phyloP scores from a whole-genome alignment of 2,113 vertebrate species.

The Polypterus bichir region DNA sequence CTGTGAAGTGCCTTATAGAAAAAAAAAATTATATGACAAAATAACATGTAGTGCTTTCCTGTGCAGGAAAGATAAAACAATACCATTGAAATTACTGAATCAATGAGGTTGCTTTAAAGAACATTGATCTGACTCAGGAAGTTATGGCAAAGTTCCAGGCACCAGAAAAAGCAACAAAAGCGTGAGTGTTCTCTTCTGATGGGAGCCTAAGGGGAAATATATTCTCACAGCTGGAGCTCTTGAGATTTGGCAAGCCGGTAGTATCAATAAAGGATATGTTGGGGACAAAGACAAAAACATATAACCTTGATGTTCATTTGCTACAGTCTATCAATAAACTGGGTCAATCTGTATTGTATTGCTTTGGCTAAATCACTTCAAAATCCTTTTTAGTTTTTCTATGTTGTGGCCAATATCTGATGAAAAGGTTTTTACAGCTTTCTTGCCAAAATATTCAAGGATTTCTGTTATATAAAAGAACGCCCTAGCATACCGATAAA shows the following conservation, averaged over 20 bases:
- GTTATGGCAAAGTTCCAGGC: constrained; percentile 25
- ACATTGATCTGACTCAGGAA: constrained; percentile 29
- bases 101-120: constrained; percentile 35
- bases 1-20: constrained; percentile 10
- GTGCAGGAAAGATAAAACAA: constrained; percentile 31
- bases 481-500: too few species aligned
- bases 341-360: neutral
- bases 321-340: constrained; percentile 22
- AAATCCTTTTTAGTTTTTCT: too few species aligned
- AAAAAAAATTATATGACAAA: constrained; percentile 12
- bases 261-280: constrained; percentile 20
- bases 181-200: constrained; percentile 17
- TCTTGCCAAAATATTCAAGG: too few species aligned
- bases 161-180: constrained; percentile 14
- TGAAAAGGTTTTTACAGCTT: too few species aligned
- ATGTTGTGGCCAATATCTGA: too few species aligned
- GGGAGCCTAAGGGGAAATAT: constrained; percentile 25
- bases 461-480: too few species aligned
- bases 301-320: constrained; percentile 24
- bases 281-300: constrained; percentile 21
- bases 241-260: constrained; percentile 21
- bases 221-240: constrained; percentile 15
- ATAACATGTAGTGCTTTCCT: constrained; percentile 18
- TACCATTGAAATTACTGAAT: constrained; percentile 29
- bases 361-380: neutral